These are phyloP conservation scores for Neoscelio sp. DNA, from an alignment of 2,888 invertebrate species.

Conservation along the genomic window DNA sequence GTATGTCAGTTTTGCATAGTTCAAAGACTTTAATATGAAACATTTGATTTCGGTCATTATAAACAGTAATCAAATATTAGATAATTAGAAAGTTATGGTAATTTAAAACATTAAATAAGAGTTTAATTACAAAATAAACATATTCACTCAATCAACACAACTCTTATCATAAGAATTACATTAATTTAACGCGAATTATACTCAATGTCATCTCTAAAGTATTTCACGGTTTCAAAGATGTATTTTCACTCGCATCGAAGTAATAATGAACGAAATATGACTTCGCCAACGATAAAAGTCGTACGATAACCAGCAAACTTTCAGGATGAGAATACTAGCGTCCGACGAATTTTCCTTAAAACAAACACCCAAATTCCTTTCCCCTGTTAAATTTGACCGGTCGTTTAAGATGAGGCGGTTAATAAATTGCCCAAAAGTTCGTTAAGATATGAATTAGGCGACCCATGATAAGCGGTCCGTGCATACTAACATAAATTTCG, in stretches of 20 bases:
- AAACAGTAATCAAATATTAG: too few relatives aligned
- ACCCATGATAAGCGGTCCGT: slow-evolving; percentile 30
- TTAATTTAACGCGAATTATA: too few relatives aligned
- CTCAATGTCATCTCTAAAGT: too few relatives aligned
- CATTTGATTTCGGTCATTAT: too few relatives aligned
- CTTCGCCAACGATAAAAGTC: background rate
- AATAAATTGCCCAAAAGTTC: slow-evolving; percentile 58
- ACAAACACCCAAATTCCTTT: slow-evolving; percentile 29
- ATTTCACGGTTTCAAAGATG: too few relatives aligned
- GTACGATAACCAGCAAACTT: slow-evolving; percentile 11
- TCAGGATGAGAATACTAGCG: slow-evolving; percentile 11
- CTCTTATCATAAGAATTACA: too few relatives aligned
- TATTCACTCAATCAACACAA: too few relatives aligned
- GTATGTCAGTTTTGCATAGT: too few relatives aligned
- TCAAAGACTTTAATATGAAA: too few relatives aligned
- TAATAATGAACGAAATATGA: slow-evolving; percentile 25
- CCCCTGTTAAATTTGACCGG: slow-evolving; percentile 26
- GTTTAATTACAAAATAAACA: too few relatives aligned
- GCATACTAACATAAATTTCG: slow-evolving; percentile 53
- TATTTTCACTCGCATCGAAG: background rate
- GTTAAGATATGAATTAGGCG: slow-evolving; percentile 56
- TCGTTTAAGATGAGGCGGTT: slow-evolving; percentile 14
- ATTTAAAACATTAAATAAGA: too few relatives aligned
- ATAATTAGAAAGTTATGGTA: too few relatives aligned
- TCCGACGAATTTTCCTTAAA: slow-evolving; percentile 10